Conservation (phyloP, 2,888 invertebrate genomes). For the Temnothorax rugatulus region DNA sequence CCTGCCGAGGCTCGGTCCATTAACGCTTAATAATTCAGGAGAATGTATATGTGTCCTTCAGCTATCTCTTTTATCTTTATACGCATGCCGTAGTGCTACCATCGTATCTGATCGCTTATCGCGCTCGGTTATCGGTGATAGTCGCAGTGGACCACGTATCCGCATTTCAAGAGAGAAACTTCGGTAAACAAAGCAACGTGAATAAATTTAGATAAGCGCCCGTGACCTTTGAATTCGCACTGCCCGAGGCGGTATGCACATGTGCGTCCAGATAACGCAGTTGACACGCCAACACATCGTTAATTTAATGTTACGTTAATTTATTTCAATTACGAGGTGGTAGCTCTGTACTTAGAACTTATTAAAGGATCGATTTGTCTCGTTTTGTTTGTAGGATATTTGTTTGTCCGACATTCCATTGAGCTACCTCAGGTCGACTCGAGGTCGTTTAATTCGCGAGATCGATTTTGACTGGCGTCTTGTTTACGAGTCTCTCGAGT, state of each 20-base stretch:
- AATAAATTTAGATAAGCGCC: slow-evolving; percentile 29
- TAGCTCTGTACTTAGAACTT: not conserved
- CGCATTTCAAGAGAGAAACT: not conserved
- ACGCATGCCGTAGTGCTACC: too few species aligned
- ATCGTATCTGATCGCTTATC: slow-evolving; percentile 17
- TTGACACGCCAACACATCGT: not conserved
- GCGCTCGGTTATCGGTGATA: not conserved
- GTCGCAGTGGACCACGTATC: not conserved
- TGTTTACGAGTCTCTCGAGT: slow-evolving; percentile 10
- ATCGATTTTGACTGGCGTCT: slow-evolving; percentile 6
- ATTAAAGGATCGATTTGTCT: not conserved
- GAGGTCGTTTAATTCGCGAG: slow-evolving; percentile 20
- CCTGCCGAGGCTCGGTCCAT: not conserved
- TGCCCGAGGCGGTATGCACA: not conserved
- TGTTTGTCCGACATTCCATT: not conserved
- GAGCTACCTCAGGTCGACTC: not conserved
- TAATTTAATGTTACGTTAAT: not conserved
- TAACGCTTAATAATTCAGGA: slow-evolving; percentile 13
- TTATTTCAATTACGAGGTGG: not conserved
- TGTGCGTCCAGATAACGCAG: not conserved
- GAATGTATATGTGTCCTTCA: not conserved
- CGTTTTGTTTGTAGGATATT: not conserved
- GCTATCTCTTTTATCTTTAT: slow-evolving; percentile 15
- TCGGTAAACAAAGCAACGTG: not conserved
- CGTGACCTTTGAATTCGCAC: slow-evolving; percentile 10